Evolutionary conservation across 2,797 vertebrate genomes (phyloP).

Genomic region (Lacerta bilineata): DNA sequence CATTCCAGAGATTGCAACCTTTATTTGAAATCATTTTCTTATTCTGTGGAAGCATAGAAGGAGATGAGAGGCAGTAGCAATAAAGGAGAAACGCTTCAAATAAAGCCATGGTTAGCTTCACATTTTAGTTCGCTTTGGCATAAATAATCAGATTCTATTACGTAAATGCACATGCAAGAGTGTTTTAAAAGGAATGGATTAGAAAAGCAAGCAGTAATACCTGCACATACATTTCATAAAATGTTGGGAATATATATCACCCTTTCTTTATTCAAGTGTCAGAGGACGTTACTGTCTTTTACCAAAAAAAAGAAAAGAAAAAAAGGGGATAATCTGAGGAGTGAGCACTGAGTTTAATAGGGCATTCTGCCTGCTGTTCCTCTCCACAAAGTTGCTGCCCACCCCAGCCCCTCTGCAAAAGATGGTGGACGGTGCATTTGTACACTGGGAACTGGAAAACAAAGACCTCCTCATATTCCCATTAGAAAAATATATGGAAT

Average conservation of each 20-base stretch:
- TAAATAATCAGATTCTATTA: neutral
- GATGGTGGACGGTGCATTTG: neutral
- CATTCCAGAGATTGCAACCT: neutral
- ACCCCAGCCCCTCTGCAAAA: neutral
- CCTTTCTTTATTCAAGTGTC: neutral
- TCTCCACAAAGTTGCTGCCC: neutral
- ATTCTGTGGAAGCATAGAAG: neutral
- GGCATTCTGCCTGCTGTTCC: neutral
- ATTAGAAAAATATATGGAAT: conserved; percentile 19
- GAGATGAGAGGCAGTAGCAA: neutral
- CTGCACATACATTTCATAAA: neutral
- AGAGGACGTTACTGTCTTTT: neutral
- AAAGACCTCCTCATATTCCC: neutral
- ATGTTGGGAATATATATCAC: neutral
- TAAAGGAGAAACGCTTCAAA: neutral
- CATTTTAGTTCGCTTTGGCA: neutral
- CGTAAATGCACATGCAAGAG: neutral
- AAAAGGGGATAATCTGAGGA: neutral
- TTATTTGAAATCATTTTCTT: neutral
- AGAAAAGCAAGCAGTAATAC: neutral
- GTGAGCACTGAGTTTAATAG: neutral
- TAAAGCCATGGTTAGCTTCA: neutral
- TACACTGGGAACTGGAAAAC: neutral
- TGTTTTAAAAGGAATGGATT: neutral
- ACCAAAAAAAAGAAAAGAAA: too few relatives aligned